These are phyloP conservation scores for Willisornis vidua DNA, from an alignment of 2,113 vertebrate genomes.

Conservation along the genomic window DNA sequence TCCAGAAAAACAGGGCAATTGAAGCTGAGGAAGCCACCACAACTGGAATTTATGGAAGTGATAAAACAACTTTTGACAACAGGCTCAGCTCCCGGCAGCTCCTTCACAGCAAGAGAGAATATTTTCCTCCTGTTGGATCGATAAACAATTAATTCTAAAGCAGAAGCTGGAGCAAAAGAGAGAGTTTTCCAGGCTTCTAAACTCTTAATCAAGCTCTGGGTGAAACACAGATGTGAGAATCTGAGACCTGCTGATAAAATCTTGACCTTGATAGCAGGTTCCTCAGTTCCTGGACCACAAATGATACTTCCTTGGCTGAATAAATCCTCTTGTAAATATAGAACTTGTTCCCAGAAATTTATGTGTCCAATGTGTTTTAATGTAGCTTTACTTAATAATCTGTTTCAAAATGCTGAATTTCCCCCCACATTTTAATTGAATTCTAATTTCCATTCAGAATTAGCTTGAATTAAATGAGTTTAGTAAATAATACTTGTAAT, in stretches of 20 bases:
- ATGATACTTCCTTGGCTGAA: neutral
- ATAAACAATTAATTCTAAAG: conserved; percentile 65
- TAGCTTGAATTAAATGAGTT: conserved; percentile 15
- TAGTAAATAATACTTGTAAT: conserved; percentile 35
- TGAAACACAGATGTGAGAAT: conserved; percentile 5
- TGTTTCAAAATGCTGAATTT: conserved; percentile 1
- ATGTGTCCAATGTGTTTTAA: neutral
- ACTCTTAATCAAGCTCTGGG: conserved; percentile 42
- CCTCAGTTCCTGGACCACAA: neutral
- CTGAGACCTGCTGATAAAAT: conserved; percentile 30
- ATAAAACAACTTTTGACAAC: conserved; percentile 52
- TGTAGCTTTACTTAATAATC: conserved; percentile 37
- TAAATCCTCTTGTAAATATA: conserved; percentile 11
- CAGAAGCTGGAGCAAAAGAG: conserved; percentile 25
- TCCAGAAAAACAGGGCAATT: accelerated
- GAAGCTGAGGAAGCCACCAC: neutral
- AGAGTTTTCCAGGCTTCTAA: conserved; percentile 47
- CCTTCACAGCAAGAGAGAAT: neutral
- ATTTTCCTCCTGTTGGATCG: conserved; percentile 40
- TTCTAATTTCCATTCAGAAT: conserved; percentile 38
- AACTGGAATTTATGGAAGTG: conserved; percentile 32
- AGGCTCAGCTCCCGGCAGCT: neutral
- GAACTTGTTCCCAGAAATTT: conserved; percentile 1
- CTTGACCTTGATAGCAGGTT: conserved; percentile 33
- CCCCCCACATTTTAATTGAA: conserved; percentile 17